These are phyloP conservation scores for Plectus sambesii DNA, from an alignment of 1,140 invertebrate species.

Conservation along the genomic window DNA sequence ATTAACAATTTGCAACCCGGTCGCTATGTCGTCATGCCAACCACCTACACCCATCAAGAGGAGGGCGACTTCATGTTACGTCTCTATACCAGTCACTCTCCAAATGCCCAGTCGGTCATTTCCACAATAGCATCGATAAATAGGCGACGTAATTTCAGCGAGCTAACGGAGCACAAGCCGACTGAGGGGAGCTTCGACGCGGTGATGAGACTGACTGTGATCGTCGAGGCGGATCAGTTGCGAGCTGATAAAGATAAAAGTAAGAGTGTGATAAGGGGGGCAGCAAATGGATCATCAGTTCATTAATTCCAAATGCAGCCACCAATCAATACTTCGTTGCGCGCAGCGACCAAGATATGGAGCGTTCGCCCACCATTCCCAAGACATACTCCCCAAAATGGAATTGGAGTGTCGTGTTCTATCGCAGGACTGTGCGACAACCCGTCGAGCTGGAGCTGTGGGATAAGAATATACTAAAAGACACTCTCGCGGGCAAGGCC, in stretches of 20 bases:
- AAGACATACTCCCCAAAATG: conserved; percentile 1
- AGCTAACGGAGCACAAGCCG: conserved; percentile 3
- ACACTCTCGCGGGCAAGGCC: conserved; percentile 19
- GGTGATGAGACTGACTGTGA: too few species aligned
- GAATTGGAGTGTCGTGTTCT: conserved; percentile 5
- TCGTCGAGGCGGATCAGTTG: too few species aligned
- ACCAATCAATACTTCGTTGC: too few species aligned
- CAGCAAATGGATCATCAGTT: too few species aligned
- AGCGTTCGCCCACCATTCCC: too few species aligned
- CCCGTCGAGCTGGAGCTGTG: conserved; percentile 20
- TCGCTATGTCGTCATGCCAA: too few species aligned
- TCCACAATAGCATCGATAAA: too few species aligned
- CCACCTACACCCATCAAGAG: conserved; percentile 41
- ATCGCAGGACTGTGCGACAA: conserved; percentile 16
- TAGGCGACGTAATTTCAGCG: conserved; percentile 5
- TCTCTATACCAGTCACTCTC: conserved; percentile 29
- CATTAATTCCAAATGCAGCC: too few species aligned
- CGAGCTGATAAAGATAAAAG: too few species aligned
- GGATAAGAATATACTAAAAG: conserved; percentile 20
- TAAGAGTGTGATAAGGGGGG: too few species aligned
- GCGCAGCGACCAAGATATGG: too few species aligned
- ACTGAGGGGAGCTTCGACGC: conserved; percentile 11
- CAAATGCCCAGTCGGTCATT: conserved; percentile 23
- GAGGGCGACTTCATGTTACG: conserved; percentile 39
- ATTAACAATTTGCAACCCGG: conserved; percentile 24